Conservation (phyloP, 1,140 invertebrate species). For the Nymphalis io region DNA sequence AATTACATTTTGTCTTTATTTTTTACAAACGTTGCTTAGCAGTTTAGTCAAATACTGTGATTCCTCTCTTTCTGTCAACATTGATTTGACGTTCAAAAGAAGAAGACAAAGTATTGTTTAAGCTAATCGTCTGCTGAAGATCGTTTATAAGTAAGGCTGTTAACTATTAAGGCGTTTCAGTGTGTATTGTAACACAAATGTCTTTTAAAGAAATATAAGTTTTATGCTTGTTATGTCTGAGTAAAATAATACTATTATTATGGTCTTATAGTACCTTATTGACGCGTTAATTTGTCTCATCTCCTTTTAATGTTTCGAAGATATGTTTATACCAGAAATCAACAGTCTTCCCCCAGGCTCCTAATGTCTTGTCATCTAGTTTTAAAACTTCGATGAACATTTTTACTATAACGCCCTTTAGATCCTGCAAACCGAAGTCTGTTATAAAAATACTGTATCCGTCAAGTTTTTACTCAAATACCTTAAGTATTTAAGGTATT, state of each 20-base stretch:
- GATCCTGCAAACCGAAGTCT: constrained; percentile 48
- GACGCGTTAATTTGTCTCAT: constrained; percentile 8
- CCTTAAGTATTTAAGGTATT: no score
- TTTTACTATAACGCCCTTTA: constrained; percentile 70
- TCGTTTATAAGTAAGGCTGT: no score
- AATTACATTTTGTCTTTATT: no score
- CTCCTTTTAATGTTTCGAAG: constrained; percentile 50
- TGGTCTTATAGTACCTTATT: neutral
- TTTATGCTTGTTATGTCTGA: no score
- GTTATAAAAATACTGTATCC: no score
- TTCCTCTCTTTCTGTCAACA: no score
- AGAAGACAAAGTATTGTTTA: neutral
- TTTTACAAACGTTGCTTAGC: no score
- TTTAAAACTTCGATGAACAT: constrained; percentile 70
- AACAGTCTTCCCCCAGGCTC: constrained; percentile 69
- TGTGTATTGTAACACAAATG: no score
- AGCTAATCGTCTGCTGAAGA: neutral
- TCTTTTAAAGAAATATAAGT: no score
- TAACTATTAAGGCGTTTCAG: no score
- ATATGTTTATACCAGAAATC: constrained; percentile 75
- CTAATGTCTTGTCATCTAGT: constrained; percentile 57
- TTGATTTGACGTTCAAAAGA: neutral
- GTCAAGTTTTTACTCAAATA: no score
- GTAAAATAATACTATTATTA: neutral
- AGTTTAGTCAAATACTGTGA: no score